phyloP scores from a whole-genome alignment of 1,140 invertebrate species.

The Temnothorax nylanderi region DNA sequence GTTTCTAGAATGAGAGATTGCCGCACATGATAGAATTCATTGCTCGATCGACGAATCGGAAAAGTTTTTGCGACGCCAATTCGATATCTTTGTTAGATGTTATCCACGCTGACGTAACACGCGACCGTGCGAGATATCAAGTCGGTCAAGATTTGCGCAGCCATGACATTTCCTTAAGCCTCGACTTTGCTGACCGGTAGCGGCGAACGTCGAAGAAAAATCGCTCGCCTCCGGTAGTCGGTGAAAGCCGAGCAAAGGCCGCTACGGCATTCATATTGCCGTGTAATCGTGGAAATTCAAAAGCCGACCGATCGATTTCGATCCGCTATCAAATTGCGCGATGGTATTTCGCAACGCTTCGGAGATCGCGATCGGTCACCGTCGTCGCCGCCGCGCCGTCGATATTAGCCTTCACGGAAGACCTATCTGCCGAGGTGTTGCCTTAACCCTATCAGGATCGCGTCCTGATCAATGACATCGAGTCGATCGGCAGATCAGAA shows the following conservation, averaged over 20 bases:
- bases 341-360: constrained; percentile 27
- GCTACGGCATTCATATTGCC: neutral
- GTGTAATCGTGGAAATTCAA: constrained; percentile 1
- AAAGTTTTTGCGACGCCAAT: neutral
- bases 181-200: constrained; percentile 30
- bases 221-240: neutral
- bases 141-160: constrained; percentile 62
- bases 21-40: neutral
- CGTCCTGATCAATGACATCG: neutral
- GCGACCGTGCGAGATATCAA: constrained; percentile 23
- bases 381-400: no score
- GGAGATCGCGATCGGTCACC: neutral
- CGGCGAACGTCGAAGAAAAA: constrained; percentile 18
- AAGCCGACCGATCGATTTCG: constrained; percentile 20
- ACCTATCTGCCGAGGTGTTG: neutral
- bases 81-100: neutral
- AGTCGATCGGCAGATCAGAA: neutral
- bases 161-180: constrained; percentile 56
- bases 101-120: constrained; percentile 14
- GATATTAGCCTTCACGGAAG: constrained; percentile 20
- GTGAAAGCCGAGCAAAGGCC: constrained; percentile 55
- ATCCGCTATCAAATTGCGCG: neutral
- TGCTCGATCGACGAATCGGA: neutral
- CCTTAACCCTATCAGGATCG: constrained; percentile 18
- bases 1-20: neutral